phyloP scores from a whole-genome alignment of 2,113 vertebrate species.

The Struthio camelus region DNA sequence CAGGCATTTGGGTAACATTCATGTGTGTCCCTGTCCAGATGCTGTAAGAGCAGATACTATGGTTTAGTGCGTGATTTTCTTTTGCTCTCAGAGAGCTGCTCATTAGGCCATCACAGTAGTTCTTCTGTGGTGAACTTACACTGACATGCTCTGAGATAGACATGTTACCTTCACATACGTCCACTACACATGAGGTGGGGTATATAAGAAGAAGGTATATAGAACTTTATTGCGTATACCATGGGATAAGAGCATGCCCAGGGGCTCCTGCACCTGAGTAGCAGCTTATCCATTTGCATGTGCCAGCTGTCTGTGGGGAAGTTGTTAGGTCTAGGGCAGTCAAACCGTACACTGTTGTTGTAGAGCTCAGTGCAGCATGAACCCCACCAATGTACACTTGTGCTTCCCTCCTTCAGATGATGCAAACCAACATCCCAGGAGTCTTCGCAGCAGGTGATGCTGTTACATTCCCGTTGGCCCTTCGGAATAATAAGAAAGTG shows the following conservation, averaged over 20 bases:
- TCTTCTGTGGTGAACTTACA: too few relatives aligned
- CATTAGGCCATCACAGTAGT: too few relatives aligned
- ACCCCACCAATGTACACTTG: neutral
- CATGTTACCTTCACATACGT: too few relatives aligned
- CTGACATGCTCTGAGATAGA: too few relatives aligned
- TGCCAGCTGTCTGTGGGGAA: too few relatives aligned
- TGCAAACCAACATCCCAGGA: slow-evolving; percentile 91
- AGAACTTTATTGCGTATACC: too few relatives aligned
- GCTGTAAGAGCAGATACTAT: neutral
- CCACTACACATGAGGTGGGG: too few relatives aligned
- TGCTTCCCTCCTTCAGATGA: slow-evolving; percentile 77
- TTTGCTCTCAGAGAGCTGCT: too few relatives aligned
- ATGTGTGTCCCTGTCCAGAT: too few relatives aligned
- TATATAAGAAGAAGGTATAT: too few relatives aligned
- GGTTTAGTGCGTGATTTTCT: neutral
- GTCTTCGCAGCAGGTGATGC: slow-evolving; percentile 93
- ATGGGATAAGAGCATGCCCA: too few relatives aligned
- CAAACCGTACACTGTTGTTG: neutral
- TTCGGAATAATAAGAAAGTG: slow-evolving; percentile 94
- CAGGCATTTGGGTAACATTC: too few relatives aligned
- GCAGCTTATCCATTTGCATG: neutral
- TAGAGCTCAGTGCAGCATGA: neutral
- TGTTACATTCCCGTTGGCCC: slow-evolving; percentile 86
- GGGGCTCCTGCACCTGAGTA: neutral
- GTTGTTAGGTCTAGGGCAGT: fast-evolving